A percentile compares a stretch with the other conserved stretches of the same genome.
Conservation (phyloP, 1,140 invertebrate species). For the Coenobita brevimanus region DNA sequence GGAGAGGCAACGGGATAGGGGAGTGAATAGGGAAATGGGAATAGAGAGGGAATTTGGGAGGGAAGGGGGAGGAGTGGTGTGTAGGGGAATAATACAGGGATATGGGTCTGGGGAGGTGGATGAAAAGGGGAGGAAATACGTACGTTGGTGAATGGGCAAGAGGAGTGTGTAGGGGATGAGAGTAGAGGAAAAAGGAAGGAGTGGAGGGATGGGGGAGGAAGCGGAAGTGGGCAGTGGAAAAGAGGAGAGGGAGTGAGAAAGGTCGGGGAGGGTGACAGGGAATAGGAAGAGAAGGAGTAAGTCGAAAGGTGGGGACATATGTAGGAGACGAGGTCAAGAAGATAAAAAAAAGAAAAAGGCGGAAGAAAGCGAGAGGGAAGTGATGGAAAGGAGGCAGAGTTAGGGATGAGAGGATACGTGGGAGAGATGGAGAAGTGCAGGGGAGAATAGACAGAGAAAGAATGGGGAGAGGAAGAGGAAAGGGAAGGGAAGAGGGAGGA, state of each 20-base stretch:
- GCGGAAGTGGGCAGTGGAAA: background rate
- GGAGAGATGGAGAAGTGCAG: conserved; percentile 45
- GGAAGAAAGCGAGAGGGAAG: background rate
- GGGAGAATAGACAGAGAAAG: too few species aligned
- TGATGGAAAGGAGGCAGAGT: conserved; percentile 36
- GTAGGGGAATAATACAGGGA: background rate
- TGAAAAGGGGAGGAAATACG: background rate
- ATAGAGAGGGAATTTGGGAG: background rate
- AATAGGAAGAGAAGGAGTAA: background rate
- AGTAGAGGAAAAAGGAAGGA: background rate
- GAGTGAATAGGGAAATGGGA: too few species aligned
- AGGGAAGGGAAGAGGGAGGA: conserved; percentile 46
- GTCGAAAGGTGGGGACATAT: too few species aligned
- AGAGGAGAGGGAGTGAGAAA: background rate
- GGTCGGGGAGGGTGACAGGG: background rate
- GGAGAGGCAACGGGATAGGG: background rate
- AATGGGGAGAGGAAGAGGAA: conserved; percentile 9
- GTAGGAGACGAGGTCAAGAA: too few species aligned
- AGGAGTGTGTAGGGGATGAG: background rate
- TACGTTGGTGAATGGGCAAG: background rate
- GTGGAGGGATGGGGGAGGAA: background rate
- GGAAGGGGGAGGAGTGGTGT: background rate
- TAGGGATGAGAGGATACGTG: conserved; percentile 5
- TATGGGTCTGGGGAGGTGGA: background rate
- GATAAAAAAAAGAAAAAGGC: too few species aligned